phyloP scores from a whole-genome alignment of 2,797 vertebrate genomes.

The Pangasius macronema region DNA sequence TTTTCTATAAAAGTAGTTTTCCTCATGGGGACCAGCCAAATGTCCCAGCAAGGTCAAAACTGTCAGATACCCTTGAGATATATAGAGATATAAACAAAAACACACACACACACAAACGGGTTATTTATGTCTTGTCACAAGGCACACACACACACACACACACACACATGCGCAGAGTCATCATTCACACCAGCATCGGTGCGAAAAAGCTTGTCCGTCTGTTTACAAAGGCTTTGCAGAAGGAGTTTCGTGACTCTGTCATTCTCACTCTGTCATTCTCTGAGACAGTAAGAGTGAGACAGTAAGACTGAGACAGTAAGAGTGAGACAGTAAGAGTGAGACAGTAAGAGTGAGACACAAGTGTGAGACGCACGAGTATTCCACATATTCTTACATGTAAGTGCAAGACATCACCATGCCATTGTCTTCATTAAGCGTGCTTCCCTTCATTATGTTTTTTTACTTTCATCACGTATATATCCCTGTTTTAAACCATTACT shows the following conservation, averaged over 20 bases:
- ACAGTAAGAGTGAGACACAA: not conserved
- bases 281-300: not conserved
- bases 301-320: not conserved
- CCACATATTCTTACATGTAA: not conserved
- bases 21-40: not conserved
- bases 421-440: not conserved
- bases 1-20: not conserved
- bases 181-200: not conserved
- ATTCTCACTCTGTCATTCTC: no score
- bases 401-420: not conserved
- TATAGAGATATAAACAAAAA: not conserved
- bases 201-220: no score
- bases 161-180: not conserved
- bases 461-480: not conserved
- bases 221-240: no score
- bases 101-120: not conserved
- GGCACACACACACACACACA: conserved; percentile 5
- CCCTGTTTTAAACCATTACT: not conserved
- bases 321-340: not conserved
- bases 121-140: conserved; percentile 23
- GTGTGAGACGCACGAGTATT: not conserved
- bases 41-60: not conserved
- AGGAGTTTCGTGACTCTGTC: no score
- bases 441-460: not conserved
- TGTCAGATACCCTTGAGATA: not conserved